These are phyloP conservation scores for Sphaerophoria rueppellii DNA, from an alignment of 2,888 invertebrate genomes.

Conservation along the genomic window DNA sequence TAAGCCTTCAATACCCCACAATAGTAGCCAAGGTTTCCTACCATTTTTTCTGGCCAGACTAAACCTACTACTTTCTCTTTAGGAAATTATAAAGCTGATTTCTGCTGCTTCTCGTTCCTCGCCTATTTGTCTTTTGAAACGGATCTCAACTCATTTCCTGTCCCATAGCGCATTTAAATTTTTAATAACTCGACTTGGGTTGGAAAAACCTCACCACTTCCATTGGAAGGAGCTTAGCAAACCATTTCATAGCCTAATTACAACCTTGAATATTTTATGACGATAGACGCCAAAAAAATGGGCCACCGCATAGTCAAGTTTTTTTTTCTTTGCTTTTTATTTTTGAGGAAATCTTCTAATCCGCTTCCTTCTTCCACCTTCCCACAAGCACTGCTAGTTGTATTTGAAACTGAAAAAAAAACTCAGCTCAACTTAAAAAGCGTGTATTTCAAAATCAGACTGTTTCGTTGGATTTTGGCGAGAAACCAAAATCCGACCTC, in stretches of 20 bases:
- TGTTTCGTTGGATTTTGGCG: neutral
- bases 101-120: neutral
- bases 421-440: neutral
- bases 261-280: constrained; percentile 71
- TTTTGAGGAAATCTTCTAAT: constrained; percentile 44
- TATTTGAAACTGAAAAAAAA: too few species aligned
- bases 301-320: constrained; percentile 31
- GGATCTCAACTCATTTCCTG: constrained; percentile 72
- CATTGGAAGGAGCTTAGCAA: neutral
- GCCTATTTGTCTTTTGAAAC: constrained; percentile 11
- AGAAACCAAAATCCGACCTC: constrained; percentile 9
- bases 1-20: constrained; percentile 26
- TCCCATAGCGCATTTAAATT: constrained; percentile 65
- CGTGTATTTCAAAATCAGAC: constrained; percentile 8
- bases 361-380: constrained; percentile 12
- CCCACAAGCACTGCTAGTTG: neutral
- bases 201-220: constrained; percentile 35
- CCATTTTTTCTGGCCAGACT: neutral
- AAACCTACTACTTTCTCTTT: neutral
- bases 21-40: constrained; percentile 12
- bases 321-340: neutral
- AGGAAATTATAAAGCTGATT: constrained; percentile 41
- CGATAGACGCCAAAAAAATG: constrained; percentile 28
- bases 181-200: constrained; percentile 62
- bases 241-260: constrained; percentile 66